Base-by-base conservation (phyloP, 64 coral and sea anemone genomes). In the Montipora foliosa region DNA sequence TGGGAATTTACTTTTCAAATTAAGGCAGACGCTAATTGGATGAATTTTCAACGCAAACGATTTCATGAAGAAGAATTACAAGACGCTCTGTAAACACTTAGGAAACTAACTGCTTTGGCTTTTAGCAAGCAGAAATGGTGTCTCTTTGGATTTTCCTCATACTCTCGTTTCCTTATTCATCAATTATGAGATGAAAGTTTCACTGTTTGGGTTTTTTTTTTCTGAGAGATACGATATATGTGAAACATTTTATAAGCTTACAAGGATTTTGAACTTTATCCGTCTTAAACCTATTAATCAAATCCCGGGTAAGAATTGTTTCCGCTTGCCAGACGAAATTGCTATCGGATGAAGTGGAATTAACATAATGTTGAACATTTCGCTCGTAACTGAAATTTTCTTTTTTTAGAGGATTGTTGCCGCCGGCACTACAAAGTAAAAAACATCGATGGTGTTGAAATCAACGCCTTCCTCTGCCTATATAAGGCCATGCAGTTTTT, bases 311-410 rank as follows among this genome's bases (percentile, higher is more conserved):
- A 37, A 12, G 9, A 64, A 14, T 46, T 68, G 62, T 86, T 48
- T 70, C 29, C 64, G 44, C 6, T 57, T 86, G 60, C 82, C 82
- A 86, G 82, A 86, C 82, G 82, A 37, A 86, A 71, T 71, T 50
- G 44, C 46, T 44, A 86, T 86, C 45, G 67, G 62, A 86, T 14
- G 67, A 67, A 86, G 82, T 86, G 82, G 82, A 86, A 86, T 86
- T 86, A 68, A 70, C 19, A 86, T 57, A 6, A 57, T 86, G 66
- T 70, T 71, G 64, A 86, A 16, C 82, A 86, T 86, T 86, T 86
- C 71, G 60, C 62, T 86, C 82, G 82, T 86, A 70, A 67, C 82
- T 86, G 62, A 67, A n/a, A 86, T 86, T 48, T 86, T 86, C 82
- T 71, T 9, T 8, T 50, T 9, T 2, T 50, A 6, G 11, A 13